Evolutionary conservation across 2,113 vertebrate species (phyloP).

Genomic region (Alces alces): DNA sequence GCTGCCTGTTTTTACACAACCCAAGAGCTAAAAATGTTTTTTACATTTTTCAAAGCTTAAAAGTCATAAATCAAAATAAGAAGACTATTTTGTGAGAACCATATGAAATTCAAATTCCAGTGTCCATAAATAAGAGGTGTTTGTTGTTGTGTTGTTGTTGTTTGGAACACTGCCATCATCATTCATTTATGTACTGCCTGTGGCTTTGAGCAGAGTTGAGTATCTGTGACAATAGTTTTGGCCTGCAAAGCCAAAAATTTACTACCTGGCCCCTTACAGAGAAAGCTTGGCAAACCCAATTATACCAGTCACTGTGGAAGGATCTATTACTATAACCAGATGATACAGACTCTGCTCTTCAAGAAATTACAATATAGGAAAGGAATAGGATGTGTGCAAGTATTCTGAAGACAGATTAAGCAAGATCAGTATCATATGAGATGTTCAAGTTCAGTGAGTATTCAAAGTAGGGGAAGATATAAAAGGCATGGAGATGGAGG

Average conservation of each 20-base stretch:
- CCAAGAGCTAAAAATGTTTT: neutral
- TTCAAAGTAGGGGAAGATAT: neutral
- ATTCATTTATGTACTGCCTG: neutral
- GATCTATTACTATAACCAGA: neutral
- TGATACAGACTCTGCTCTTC: neutral
- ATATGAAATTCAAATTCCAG: constrained; percentile 3
- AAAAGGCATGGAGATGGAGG: neutral
- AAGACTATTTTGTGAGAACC: neutral
- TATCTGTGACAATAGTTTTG: neutral
- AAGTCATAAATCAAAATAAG: constrained; percentile 1
- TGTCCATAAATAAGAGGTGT: neutral
- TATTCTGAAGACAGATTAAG: neutral
- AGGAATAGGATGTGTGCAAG: neutral
- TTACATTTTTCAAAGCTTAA: constrained; percentile 1
- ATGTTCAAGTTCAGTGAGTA: neutral
- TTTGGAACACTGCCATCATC: neutral
- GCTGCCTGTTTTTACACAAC: neutral
- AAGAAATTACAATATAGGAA: neutral
- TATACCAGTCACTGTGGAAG: neutral
- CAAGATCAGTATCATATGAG: neutral
- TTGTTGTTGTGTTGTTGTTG: neutral
- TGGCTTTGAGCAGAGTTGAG: neutral
- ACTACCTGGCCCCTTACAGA: neutral
- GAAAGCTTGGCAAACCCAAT: neutral
- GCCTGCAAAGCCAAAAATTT: neutral